A percentile compares a stretch with the other conserved stretches of the same genome.
phyloP scores from a whole-genome alignment of 2,888 invertebrate species.

The Copidosoma aretas region DNA sequence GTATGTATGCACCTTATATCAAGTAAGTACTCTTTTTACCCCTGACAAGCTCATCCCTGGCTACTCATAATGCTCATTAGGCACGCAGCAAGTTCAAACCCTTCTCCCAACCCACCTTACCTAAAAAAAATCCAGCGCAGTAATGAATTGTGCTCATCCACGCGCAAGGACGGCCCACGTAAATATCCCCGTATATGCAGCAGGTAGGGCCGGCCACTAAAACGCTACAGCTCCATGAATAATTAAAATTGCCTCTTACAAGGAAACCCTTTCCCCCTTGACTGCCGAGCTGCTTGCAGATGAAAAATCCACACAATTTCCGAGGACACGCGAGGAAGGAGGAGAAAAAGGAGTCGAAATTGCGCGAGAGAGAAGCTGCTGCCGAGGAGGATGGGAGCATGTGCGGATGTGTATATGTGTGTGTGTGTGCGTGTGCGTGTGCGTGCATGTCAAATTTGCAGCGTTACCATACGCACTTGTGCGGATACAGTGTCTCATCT shows the following conservation, averaged over 20 bases:
- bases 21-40: too few species aligned
- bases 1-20: too few species aligned
- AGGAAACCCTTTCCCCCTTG: slow-evolving; percentile 47
- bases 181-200: slow-evolving; percentile 37
- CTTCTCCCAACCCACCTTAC: neutral
- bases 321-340: too few species aligned
- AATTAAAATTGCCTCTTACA: slow-evolving; percentile 35
- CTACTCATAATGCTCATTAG: slow-evolving; percentile 22
- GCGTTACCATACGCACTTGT: too few species aligned
- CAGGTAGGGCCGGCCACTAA: slow-evolving; percentile 25
- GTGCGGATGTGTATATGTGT: too few species aligned
- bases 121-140: neutral
- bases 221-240: slow-evolving; percentile 26
- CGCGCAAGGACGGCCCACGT: slow-evolving; percentile 34
- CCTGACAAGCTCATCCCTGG: neutral
- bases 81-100: slow-evolving; percentile 2
- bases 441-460: too few species aligned
- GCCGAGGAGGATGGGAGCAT: too few species aligned
- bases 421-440: too few species aligned
- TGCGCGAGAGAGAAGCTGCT: too few species aligned
- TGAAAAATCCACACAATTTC: too few species aligned
- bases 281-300: too few species aligned
- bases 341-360: too few species aligned
- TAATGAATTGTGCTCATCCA: slow-evolving; percentile 38
- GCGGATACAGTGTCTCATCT: slow-evolving; percentile 38